These are phyloP conservation scores for Acromyrmex echinatior DNA, from an alignment of 1,140 invertebrate genomes.

Conservation along the genomic window DNA sequence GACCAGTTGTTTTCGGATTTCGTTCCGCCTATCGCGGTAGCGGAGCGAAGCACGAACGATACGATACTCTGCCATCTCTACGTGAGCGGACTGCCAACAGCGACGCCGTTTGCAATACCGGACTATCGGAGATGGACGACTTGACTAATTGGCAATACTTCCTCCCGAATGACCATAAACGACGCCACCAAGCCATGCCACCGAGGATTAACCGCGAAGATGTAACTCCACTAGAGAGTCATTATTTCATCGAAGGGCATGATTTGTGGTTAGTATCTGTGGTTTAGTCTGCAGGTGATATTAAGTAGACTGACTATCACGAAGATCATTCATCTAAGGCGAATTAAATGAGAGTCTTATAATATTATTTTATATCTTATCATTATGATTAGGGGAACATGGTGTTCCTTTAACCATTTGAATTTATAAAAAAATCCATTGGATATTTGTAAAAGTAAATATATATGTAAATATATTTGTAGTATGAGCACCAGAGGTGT, in stretches of 20 bases:
- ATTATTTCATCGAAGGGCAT: conserved; percentile 58
- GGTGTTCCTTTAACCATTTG: too few species aligned
- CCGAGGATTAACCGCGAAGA: conserved; percentile 64
- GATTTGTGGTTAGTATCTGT: conserved; percentile 46
- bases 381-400: too few species aligned
- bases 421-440: too few species aligned
- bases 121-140: conserved; percentile 66
- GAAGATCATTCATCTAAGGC: too few species aligned
- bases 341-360: background rate
- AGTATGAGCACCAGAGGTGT: too few species aligned
- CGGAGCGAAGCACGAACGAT: conserved; percentile 54
- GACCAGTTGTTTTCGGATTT: conserved; percentile 69
- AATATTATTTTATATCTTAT: background rate
- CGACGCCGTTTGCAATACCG: conserved; percentile 53
- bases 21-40: conserved; percentile 61
- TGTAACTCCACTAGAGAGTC: conserved; percentile 49
- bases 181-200: conserved; percentile 41
- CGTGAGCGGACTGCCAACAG: conserved; percentile 42
- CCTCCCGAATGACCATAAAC: conserved; percentile 71
- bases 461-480: too few species aligned
- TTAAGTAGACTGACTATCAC: background rate
- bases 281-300: background rate
- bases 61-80: conserved; percentile 30
- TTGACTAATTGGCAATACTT: conserved; percentile 83
- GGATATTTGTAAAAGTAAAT: too few species aligned